These are phyloP conservation scores for Onychorhynchus coronatus DNA, from an alignment of 2,113 vertebrate species.

Conservation along the genomic window DNA sequence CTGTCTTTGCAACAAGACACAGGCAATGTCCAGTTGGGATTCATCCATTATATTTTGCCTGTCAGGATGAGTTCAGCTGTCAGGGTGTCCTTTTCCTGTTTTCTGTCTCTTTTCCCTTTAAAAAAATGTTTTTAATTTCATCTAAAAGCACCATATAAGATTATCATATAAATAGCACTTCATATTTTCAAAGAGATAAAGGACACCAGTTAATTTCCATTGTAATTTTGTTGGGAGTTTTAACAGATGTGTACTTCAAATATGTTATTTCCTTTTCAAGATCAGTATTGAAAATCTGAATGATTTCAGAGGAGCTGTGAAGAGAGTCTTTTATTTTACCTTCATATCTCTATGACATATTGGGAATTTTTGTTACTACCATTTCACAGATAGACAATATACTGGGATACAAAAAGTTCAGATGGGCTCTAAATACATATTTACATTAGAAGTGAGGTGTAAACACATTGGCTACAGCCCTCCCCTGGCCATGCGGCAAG, in stretches of 20 bases:
- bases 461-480: background rate
- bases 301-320: background rate
- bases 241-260: background rate
- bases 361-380: background rate
- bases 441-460: background rate
- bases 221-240: background rate
- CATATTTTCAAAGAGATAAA: background rate
- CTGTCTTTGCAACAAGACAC: background rate
- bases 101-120: background rate
- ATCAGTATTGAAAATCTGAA: background rate
- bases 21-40: background rate
- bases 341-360: background rate
- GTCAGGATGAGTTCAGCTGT: background rate
- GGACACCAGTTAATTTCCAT: background rate
- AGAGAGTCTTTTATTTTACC: background rate
- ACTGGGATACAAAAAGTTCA: background rate
- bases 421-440: background rate
- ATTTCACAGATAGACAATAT: background rate
- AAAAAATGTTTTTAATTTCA: background rate
- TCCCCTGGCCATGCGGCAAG: accelerated
- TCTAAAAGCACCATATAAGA: background rate
- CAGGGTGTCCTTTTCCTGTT: background rate
- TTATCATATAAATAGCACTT: background rate
- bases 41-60: background rate
- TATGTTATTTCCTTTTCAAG: background rate